phyloP scores from a whole-genome alignment of 2,797 vertebrate genomes.

The Spinibarbus caldwelli region DNA sequence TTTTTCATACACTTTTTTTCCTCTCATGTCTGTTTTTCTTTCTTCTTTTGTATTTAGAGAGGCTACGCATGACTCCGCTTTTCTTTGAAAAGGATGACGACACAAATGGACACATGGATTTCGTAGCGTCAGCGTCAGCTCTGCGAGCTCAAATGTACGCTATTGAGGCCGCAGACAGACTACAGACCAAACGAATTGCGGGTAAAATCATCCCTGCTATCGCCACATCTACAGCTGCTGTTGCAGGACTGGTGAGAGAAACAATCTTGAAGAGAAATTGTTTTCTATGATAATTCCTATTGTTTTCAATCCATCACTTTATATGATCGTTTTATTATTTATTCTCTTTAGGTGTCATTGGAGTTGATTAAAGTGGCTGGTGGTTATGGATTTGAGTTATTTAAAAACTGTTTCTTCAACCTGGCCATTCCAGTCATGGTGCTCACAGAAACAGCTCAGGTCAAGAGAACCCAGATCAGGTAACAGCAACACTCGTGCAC shows the following conservation, averaged over 20 bases:
- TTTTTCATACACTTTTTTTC: neutral
- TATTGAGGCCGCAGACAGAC: conserved; percentile 91
- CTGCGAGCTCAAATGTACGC: conserved; percentile 93
- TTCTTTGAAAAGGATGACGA: conserved; percentile 97
- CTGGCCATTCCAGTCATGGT: conserved; percentile 96
- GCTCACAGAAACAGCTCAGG: conserved; percentile 89
- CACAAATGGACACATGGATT: conserved; percentile 92
- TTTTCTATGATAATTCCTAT: neutral
- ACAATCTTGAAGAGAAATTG: rapidly evolving
- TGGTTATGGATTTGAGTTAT: conserved; percentile 86
- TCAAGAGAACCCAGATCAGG: conserved; percentile 92
- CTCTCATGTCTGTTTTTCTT: neutral
- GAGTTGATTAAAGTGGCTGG: conserved; percentile 93
- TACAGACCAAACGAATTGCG: conserved; percentile 97
- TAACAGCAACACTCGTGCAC: conserved; percentile 61
- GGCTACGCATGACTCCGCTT: conserved; percentile 84
- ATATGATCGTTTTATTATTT: neutral
- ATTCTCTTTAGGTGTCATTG: conserved; percentile 85
- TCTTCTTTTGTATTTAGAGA: conserved; percentile 70
- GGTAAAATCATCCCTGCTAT: conserved; percentile 99
- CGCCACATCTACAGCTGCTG: conserved; percentile 95
- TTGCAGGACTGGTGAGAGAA: conserved; percentile 90
- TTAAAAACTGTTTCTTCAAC: conserved; percentile 98
- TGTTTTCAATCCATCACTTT: neutral
- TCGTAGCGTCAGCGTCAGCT: conserved; percentile 90